Percentiles rank a stretch among this genome's conserved stretches.
Conservation (phyloP, 2,113 vertebrate species). For the Solea senegalensis region DNA sequence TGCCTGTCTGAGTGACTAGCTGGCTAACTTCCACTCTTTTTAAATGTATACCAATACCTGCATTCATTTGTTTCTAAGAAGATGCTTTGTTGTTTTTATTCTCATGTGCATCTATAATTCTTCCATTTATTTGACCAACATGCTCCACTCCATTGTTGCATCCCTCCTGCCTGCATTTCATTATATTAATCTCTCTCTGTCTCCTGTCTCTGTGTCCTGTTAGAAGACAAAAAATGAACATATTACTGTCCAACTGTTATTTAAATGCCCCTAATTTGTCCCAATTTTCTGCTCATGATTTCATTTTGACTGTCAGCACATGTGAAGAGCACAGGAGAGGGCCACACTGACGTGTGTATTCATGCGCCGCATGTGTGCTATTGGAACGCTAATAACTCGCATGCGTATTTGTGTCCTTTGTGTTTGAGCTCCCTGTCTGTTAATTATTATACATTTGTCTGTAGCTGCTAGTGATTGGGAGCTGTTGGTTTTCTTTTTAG, state of each 20-base stretch:
- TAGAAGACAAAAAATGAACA: slow-evolving; percentile 49
- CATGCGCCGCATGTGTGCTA: slow-evolving; percentile 14
- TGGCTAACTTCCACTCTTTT: slow-evolving; percentile 16
- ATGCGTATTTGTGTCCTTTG: neutral
- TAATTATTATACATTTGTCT: slow-evolving; percentile 2
- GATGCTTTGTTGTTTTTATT: slow-evolving; percentile 7
- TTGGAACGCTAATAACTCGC: slow-evolving; percentile 16
- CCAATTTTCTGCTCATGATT: slow-evolving; percentile 74
- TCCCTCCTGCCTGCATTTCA: neutral
- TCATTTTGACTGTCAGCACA: slow-evolving; percentile 65
- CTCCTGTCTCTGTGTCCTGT: neutral
- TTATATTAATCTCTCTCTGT: neutral
- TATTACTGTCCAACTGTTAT: slow-evolving; percentile 49
- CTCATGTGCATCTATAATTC: neutral
- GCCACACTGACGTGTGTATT: slow-evolving; percentile 45
- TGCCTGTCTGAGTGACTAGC: slow-evolving; percentile 11
- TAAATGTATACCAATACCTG: slow-evolving; percentile 18
- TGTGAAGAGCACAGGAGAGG: slow-evolving; percentile 47
- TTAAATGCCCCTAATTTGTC: slow-evolving; percentile 76
- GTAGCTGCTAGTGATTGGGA: neutral
- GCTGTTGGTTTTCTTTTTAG: neutral
- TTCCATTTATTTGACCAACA: neutral
- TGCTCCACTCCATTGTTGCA: neutral
- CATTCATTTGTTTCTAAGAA: slow-evolving; percentile 8
- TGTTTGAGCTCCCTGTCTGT: neutral